Evolutionary conservation across 2,113 vertebrate species (phyloP).

Genomic region (Eleginops maclovinus): DNA sequence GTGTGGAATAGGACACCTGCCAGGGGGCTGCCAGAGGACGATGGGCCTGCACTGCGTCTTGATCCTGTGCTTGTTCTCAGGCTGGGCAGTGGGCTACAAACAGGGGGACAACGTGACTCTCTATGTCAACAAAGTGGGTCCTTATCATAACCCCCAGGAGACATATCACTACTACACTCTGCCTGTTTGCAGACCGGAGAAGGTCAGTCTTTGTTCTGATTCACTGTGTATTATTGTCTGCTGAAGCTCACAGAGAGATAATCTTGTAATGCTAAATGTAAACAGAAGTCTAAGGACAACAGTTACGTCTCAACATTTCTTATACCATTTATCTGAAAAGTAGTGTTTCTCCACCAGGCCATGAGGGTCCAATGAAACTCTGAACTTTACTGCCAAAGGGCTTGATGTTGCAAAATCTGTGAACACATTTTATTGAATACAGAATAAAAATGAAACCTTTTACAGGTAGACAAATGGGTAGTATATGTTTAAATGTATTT

Average conservation of each 20-base stretch:
- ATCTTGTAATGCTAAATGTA: slow-evolving; percentile 2
- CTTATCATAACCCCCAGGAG: slow-evolving; percentile 95
- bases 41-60: slow-evolving; percentile 72
- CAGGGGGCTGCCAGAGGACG: slow-evolving; percentile 49
- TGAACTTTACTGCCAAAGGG: not conserved
- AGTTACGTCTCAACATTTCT: not conserved
- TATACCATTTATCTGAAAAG: not conserved
- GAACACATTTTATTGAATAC: not conserved
- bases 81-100: slow-evolving; percentile 83
- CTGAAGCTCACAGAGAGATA: slow-evolving; percentile 6
- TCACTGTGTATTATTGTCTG: not conserved
- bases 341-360: not conserved
- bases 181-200: slow-evolving; percentile 90
- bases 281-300: not conserved
- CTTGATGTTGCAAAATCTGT: not conserved
- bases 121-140: slow-evolving; percentile 95
- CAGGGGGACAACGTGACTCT: slow-evolving; percentile 87
- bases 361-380: not conserved
- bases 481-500: not conserved
- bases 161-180: slow-evolving; percentile 95
- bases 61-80: slow-evolving; percentile 77
- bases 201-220: slow-evolving; percentile 79
- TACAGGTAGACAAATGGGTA: not conserved
- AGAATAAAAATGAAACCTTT: not conserved
- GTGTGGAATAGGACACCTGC: slow-evolving; percentile 56